Evolutionary conservation across 2,888 invertebrate species (phyloP).

Genomic region (Hydrotaea diabolus): DNA sequence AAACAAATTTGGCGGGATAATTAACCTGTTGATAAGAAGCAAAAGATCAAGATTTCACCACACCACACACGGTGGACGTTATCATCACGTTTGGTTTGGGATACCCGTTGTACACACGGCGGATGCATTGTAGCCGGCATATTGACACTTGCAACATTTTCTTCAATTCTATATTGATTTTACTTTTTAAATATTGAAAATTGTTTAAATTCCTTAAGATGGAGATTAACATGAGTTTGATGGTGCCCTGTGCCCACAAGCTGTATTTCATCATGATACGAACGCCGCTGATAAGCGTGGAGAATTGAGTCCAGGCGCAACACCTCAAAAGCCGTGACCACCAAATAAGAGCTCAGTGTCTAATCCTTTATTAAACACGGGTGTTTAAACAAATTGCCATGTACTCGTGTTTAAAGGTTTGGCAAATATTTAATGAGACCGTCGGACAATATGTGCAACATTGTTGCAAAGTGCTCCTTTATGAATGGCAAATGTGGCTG

Average conservation of each 20-base stretch:
- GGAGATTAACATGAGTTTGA: not conserved
- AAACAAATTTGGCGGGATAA: conserved; percentile 22
- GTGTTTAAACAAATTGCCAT: conserved; percentile 1
- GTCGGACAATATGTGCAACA: conserved; percentile 35
- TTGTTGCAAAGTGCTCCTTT: conserved; percentile 55
- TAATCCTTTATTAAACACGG: conserved; percentile 50
- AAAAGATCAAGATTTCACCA: not conserved
- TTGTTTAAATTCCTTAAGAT: conserved; percentile 12
- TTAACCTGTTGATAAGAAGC: conserved; percentile 16
- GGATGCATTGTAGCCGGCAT: not conserved
- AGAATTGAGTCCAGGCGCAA: not conserved
- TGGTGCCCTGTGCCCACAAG: not conserved
- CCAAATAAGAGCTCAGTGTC: not conserved
- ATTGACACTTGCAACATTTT: conserved; percentile 2
- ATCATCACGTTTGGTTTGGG: not conserved
- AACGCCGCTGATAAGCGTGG: not conserved
- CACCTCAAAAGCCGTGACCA: too few species aligned
- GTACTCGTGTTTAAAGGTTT: conserved; percentile 16
- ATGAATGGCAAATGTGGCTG: not conserved
- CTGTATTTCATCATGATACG: conserved; percentile 15
- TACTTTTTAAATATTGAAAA: not conserved
- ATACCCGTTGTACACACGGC: not conserved
- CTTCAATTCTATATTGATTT: conserved; percentile 28
- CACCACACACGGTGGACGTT: not conserved
- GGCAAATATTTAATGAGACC: conserved; percentile 43